phyloP scores from a whole-genome alignment of 1,140 invertebrate genomes.

The Drosophila arizonae region DNA sequence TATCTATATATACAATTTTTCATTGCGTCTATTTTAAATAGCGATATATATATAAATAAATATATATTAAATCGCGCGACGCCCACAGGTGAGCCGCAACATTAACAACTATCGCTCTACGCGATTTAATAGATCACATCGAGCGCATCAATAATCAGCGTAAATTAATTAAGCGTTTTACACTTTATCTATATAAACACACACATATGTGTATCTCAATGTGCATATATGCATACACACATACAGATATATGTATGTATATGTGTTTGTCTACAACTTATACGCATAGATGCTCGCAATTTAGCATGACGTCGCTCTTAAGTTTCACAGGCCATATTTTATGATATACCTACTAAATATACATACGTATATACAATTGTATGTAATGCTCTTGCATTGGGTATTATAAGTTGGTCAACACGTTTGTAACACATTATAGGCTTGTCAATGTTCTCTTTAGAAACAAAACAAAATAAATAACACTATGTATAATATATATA shows the following conservation, averaged over 20 bases:
- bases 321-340: conserved; percentile 47
- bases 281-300: conserved; percentile 4
- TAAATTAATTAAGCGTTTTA: conserved; percentile 65
- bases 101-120: conserved; percentile 21
- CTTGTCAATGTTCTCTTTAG: no score
- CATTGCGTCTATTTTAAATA: conserved; percentile 40
- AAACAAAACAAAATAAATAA: no score
- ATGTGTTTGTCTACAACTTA: background rate
- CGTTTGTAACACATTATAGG: no score
- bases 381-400: conserved; percentile 10
- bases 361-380: conserved; percentile 11
- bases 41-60: background rate
- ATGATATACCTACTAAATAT: background rate
- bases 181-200: conserved; percentile 4
- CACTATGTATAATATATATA: no score
- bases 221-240: background rate
- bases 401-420: background rate
- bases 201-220: no score
- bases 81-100: conserved; percentile 44
- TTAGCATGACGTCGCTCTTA: conserved; percentile 44
- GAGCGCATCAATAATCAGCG: conserved; percentile 52
- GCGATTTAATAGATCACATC: conserved; percentile 64
- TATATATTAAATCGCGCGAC: conserved; percentile 27
- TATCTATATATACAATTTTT: conserved; percentile 20
- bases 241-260: background rate